Conservation (phyloP, 2,113 vertebrate species). For the Ptilonorhynchus violaceus region DNA sequence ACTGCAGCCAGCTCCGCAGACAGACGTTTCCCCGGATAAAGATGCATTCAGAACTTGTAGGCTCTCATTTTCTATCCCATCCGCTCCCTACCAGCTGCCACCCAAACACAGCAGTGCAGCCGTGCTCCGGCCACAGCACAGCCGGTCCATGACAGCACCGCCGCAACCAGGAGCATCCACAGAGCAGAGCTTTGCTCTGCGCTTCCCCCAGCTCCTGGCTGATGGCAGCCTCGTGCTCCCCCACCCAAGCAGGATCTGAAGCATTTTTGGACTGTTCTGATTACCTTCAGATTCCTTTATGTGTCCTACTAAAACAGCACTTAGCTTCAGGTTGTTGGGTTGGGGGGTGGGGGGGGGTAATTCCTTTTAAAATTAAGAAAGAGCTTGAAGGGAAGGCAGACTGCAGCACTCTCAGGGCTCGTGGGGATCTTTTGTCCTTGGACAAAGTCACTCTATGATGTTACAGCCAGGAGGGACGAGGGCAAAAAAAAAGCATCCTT, state of each 20-base stretch:
- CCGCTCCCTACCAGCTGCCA: neutral
- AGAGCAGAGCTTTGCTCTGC: neutral
- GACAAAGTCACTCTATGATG: slow-evolving; percentile 31
- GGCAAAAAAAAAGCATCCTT: neutral
- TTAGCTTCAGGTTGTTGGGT: neutral
- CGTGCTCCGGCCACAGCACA: neutral
- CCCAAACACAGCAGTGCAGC: neutral
- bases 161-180: neutral
- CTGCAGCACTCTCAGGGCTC: neutral
- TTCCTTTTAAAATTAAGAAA: slow-evolving; percentile 33
- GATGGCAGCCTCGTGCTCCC: neutral
- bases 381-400: neutral
- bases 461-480: slow-evolving; percentile 10
- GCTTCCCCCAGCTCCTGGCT: slow-evolving; percentile 6
- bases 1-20: neutral
- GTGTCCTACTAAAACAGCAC: neutral
- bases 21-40: neutral
- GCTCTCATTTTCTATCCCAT: neutral
- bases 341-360: neutral
- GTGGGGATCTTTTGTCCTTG: slow-evolving; percentile 48
- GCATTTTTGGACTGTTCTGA: neutral
- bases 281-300: neutral
- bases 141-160: neutral
- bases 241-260: neutral
- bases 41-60: neutral